Conservation (phyloP, 35 echinoderm and acorn worm species). For the Apostichopus japonicus region DNA sequence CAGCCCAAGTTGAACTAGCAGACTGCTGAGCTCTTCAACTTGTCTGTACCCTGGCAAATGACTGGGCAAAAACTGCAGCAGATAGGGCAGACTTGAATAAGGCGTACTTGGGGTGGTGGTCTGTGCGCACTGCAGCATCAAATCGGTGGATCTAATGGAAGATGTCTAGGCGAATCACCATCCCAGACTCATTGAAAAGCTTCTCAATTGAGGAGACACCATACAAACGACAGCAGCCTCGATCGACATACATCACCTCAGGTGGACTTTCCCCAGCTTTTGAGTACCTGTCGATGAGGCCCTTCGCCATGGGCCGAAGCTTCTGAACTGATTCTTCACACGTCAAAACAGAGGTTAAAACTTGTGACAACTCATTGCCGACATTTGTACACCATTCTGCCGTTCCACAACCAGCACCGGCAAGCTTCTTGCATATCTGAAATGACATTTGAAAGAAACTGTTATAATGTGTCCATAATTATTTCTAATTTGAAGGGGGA, state of each 20-base stretch:
- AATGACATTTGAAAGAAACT: not conserved
- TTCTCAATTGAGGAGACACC: slow-evolving; percentile 46
- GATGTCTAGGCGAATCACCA: slow-evolving; percentile 47
- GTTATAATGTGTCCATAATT: too few relatives aligned
- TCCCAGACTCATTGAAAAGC: slow-evolving; percentile 38
- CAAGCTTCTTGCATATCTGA: slow-evolving; percentile 59
- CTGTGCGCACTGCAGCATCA: slow-evolving; percentile 53
- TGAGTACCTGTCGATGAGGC: slow-evolving; percentile 40
- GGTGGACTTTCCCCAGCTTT: slow-evolving; percentile 36
- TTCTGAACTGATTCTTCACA: slow-evolving; percentile 43
- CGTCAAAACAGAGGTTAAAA: slow-evolving; percentile 46
- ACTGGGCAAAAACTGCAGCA: too few relatives aligned
- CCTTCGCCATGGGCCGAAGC: slow-evolving; percentile 48
- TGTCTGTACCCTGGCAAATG: too few relatives aligned
- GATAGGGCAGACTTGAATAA: slow-evolving; percentile 65
- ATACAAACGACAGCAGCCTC: slow-evolving; percentile 46
- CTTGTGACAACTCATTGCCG: slow-evolving; percentile 40
- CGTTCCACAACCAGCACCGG: slow-evolving; percentile 60
- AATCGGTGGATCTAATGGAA: slow-evolving; percentile 62
- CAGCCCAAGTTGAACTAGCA: slow-evolving; percentile 40
- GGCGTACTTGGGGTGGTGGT: slow-evolving; percentile 59
- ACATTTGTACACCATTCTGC: slow-evolving; percentile 67
- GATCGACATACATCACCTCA: slow-evolving; percentile 66
- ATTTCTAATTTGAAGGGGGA: too few relatives aligned
- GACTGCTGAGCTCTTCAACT: slow-evolving; percentile 24